Evolutionary conservation across 1,140 invertebrate species (phyloP).

Genomic region (Nasonia giraulti): DNA sequence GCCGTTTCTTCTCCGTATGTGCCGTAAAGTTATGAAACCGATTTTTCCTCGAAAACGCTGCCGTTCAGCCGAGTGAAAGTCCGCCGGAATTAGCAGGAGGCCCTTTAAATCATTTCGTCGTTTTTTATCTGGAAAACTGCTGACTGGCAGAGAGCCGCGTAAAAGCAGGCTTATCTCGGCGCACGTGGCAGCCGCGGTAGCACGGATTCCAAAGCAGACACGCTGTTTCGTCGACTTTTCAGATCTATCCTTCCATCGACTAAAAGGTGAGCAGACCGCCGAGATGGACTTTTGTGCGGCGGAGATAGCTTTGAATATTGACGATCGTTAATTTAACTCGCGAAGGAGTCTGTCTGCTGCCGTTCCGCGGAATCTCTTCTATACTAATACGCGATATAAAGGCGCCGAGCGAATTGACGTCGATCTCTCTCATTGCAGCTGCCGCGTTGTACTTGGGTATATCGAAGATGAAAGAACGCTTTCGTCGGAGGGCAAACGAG

Average conservation of each 20-base stretch:
- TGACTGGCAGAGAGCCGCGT: background rate
- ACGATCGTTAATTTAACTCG: constrained; percentile 29
- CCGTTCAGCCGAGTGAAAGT: background rate
- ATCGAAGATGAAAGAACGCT: constrained; percentile 22
- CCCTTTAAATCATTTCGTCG: background rate
- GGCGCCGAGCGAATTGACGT: background rate
- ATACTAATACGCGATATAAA: background rate
- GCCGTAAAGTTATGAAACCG: too few relatives aligned
- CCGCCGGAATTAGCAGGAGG: background rate
- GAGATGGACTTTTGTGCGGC: background rate
- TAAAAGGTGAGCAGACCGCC: background rate
- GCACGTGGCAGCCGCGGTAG: constrained; percentile 24
- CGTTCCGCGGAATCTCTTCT: background rate
- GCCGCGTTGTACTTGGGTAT: background rate
- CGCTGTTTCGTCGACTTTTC: constrained; percentile 27
- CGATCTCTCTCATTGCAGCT: background rate
- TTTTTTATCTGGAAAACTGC: background rate
- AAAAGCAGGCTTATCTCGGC: background rate
- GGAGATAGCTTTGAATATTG: background rate
- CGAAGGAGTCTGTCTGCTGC: constrained; percentile 26
- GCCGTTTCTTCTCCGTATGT: too few relatives aligned
- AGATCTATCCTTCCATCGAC: background rate
- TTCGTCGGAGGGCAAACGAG: background rate
- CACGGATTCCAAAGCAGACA: constrained; percentile 23
- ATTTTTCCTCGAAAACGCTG: background rate